Conservation (phyloP, 2,113 vertebrate genomes). For the Calyptomena viridis region DNA sequence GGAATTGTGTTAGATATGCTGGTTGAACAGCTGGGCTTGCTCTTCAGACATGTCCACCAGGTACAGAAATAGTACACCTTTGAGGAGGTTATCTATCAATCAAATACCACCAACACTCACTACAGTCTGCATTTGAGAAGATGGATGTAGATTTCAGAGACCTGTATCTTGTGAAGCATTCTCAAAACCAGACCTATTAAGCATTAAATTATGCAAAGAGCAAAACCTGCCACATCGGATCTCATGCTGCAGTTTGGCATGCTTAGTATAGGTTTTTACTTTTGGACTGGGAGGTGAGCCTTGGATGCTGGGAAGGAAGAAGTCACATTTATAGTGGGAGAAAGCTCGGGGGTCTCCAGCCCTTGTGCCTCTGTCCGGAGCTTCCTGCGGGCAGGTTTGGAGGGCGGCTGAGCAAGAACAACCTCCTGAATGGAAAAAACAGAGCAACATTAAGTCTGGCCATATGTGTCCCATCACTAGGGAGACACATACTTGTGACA, state of each 20-base stretch:
- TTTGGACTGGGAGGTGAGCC: slow-evolving; percentile 78
- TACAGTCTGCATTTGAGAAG: not conserved
- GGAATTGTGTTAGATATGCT: not conserved
- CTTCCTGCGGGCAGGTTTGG: slow-evolving; percentile 89
- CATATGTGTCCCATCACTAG: not conserved
- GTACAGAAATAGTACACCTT: not conserved
- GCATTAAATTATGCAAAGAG: not conserved
- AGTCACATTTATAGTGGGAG: slow-evolving; percentile 60
- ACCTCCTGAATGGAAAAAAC: slow-evolving; percentile 76
- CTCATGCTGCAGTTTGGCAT: not conserved
- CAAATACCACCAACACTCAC: not conserved
- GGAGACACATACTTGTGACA: not conserved
- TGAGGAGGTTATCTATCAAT: not conserved
- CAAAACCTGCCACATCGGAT: not conserved
- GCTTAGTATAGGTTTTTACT: slow-evolving; percentile 69
- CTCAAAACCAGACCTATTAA: not conserved
- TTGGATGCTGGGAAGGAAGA: slow-evolving; percentile 70
- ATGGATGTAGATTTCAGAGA: not conserved
- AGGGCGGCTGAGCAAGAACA: slow-evolving; percentile 80
- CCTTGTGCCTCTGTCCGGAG: slow-evolving; percentile 82
- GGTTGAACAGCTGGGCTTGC: not conserved
- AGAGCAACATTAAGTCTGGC: not conserved
- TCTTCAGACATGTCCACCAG: not conserved
- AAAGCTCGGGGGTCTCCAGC: slow-evolving; percentile 77
- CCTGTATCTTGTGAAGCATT: not conserved